Conservation (phyloP, 2,888 invertebrate genomes). For the Pachydiplax longipennis region DNA sequence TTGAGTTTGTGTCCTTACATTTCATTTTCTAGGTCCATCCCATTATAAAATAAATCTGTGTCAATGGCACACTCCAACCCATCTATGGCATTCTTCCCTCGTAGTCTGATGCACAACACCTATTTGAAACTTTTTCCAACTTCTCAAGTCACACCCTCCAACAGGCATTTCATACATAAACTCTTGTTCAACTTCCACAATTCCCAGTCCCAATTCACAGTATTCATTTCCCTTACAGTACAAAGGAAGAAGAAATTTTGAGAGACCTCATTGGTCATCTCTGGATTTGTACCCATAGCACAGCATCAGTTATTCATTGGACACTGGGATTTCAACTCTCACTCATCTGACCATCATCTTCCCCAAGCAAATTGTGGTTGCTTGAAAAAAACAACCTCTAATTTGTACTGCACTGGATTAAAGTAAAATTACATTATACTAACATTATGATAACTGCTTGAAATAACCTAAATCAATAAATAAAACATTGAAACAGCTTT, state of each 20-base stretch:
- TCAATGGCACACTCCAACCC: slow-evolving; percentile 43
- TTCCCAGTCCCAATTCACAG: slow-evolving; percentile 40
- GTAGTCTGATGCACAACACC: slow-evolving; percentile 39
- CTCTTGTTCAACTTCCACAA: slow-evolving; percentile 32
- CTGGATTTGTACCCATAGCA: slow-evolving; percentile 44
- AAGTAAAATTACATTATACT: slow-evolving; percentile 45
- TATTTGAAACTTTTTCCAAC: slow-evolving; percentile 40
- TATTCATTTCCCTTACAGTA: slow-evolving; percentile 43
- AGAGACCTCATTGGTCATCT: slow-evolving; percentile 26
- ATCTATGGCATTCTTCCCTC: background rate
- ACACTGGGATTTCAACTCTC: slow-evolving; percentile 40
- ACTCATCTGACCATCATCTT: slow-evolving; percentile 31
- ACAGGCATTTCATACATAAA: slow-evolving; percentile 34
- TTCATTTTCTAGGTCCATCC: slow-evolving; percentile 39
- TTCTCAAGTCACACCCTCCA: slow-evolving; percentile 18
- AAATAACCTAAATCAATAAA: slow-evolving; percentile 43
- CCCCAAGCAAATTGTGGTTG: slow-evolving; percentile 42
- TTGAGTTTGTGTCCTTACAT: slow-evolving; percentile 42
- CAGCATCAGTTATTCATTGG: slow-evolving; percentile 44
- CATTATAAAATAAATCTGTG: slow-evolving; percentile 44
- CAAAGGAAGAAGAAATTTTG: slow-evolving; percentile 44
- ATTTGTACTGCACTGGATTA: slow-evolving; percentile 47
- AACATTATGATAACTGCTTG: slow-evolving; percentile 29
- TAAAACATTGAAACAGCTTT: slow-evolving; percentile 44
- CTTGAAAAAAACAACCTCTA: slow-evolving; percentile 23